Evolutionary conservation across 2,888 invertebrate species (phyloP).

Genomic region (Gandaritis pyraliata): DNA sequence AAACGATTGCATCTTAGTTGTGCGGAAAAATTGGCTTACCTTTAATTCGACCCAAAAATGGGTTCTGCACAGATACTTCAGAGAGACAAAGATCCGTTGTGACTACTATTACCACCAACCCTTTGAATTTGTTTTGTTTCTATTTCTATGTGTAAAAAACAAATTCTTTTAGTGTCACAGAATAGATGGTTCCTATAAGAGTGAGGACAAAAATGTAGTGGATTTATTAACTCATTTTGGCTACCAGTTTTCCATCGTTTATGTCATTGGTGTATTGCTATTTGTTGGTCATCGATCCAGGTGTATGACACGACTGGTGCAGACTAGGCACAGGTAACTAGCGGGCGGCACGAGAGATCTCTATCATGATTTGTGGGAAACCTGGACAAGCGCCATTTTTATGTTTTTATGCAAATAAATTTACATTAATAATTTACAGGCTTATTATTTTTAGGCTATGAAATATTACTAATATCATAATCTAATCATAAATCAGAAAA

Average conservation of each 20-base stretch:
- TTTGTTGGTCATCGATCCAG: constrained; percentile 29
- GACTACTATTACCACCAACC: too few species aligned
- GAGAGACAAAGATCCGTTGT: too few species aligned
- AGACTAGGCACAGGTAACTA: constrained; percentile 25
- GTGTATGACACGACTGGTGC: constrained; percentile 11
- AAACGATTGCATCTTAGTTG: too few species aligned
- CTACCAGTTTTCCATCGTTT: neutral
- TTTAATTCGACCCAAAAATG: too few species aligned
- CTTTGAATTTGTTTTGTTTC: too few species aligned
- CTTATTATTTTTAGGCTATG: constrained; percentile 24
- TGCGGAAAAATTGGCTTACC: too few species aligned
- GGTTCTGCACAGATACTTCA: too few species aligned
- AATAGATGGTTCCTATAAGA: too few species aligned
- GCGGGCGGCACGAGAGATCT: constrained; percentile 38
- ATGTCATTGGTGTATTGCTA: constrained; percentile 13
- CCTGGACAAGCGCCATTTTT: constrained; percentile 32
- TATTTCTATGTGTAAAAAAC: too few species aligned
- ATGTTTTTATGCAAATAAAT: constrained; percentile 39
- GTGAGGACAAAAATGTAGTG: too few species aligned
- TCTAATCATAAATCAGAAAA: constrained; percentile 7
- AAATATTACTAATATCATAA: constrained; percentile 19
- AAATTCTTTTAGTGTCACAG: too few species aligned
- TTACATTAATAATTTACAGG: constrained; percentile 28
- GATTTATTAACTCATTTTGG: too few species aligned
- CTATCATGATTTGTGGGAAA: constrained; percentile 30